A percentile compares a stretch with the other conserved stretches of the same genome.
These are phyloP conservation scores for Mirza zaza DNA, from an alignment of 2,113 vertebrate genomes.

Conservation along the genomic window DNA sequence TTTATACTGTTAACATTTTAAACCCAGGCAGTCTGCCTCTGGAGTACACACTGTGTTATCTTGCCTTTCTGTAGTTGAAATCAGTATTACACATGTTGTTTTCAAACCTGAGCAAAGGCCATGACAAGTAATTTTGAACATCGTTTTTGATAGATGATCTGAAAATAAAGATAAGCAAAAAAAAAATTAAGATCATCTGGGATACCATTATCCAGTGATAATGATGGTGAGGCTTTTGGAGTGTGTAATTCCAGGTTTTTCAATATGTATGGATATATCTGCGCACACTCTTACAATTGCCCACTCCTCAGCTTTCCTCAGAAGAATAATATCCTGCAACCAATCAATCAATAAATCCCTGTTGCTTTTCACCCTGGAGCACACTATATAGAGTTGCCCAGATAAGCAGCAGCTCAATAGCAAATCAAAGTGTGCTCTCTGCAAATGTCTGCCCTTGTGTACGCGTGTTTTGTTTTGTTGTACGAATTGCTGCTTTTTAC, in stretches of 20 bases:
- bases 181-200: background rate
- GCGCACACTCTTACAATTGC: background rate
- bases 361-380: background rate
- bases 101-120: background rate
- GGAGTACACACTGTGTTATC: background rate
- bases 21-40: background rate
- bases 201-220: background rate
- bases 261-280: background rate
- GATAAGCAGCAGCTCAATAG: background rate
- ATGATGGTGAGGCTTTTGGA: background rate
- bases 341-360: background rate
- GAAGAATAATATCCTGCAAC: background rate
- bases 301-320: background rate
- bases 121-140: background rate
- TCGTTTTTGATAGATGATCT: background rate
- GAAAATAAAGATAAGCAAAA: slow-evolving; percentile 4
- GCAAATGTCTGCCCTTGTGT: background rate
- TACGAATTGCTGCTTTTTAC: background rate
- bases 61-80: background rate
- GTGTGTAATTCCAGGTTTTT: background rate
- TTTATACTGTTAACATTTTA: background rate
- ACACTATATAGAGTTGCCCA: background rate
- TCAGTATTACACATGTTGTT: background rate
- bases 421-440: background rate
- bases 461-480: background rate